A percentile compares a stretch with the other conserved stretches of the same genome.
phyloP scores from a whole-genome alignment of 2,888 invertebrate species.

The Spatulosminthurus flaviceps region DNA sequence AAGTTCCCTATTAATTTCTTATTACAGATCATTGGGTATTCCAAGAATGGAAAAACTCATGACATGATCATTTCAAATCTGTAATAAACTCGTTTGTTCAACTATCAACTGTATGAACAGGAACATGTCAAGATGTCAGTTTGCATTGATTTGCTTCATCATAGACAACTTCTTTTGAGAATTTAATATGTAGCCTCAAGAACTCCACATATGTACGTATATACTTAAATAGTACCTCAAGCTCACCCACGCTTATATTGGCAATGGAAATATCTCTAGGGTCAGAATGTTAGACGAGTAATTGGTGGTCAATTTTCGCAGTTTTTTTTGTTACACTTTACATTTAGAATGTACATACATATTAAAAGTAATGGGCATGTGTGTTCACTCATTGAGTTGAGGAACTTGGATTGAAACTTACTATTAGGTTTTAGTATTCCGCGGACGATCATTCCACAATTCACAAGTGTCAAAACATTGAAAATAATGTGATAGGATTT shows the following conservation, averaged over 20 bases:
- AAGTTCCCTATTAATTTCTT: no score
- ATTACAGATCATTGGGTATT: no score
- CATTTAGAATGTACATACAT: not conserved
- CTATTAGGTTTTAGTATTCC: not conserved
- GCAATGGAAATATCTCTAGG: not conserved
- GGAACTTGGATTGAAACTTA: not conserved
- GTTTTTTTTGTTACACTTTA: not conserved
- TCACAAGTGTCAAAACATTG: conserved; percentile 28
- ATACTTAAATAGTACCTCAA: no score
- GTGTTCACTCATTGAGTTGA: not conserved
- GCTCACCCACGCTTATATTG: no score
- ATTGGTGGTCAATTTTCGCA: not conserved
- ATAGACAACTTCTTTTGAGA: no score
- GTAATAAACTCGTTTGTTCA: not conserved
- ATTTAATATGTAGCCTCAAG: no score
- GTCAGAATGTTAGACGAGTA: not conserved
- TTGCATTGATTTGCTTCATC: conserved; percentile 10
- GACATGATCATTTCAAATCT: no score
- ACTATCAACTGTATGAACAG: not conserved
- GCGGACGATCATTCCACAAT: not conserved
- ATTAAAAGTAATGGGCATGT: not conserved
- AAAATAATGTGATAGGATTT: conserved; percentile 24
- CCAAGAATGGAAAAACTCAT: no score
- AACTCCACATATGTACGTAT: no score
- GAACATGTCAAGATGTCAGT: conserved; percentile 9